Base-by-base conservation (phyloP, 1,140 invertebrate genomes). In the Macrosteles quadrilineatus region DNA sequence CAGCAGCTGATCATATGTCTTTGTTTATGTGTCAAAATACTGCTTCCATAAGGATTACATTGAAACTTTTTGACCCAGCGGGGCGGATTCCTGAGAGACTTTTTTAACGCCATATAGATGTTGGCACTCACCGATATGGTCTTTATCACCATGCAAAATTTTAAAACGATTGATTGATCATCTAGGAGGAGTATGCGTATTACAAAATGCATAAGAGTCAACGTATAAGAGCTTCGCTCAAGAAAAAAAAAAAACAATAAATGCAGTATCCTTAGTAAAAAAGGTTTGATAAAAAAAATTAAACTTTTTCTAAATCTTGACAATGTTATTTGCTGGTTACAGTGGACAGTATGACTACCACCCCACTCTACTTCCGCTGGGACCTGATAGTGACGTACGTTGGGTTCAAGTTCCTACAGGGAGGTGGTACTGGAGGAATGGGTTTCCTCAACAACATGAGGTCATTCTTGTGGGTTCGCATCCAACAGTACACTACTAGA, bases 401-500 rank as follows among this genome's bases (percentile, higher is more conserved):
- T 9, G 80, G 80, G 1, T 88, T 98, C 72, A 95, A 96, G 80
- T 97, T 98, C 80, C 84, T 98, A 1, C 95, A 97, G 87, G 97
- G 95, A 1, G 94, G 93, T 29, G 93, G 92, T 57, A 92, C 91
- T 14, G 94, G 94, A 17, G 86, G 89, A n/a, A 94, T 94, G 91
- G 96, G 97, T 21, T 82, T 98, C 50, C 82, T 99, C 11, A 98
- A 96, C 79, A 98, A 97, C 81, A 74, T 97, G 1, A 85, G 96
- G 47, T 90, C 91, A 1, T 95, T 96, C 78, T 81, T 98, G 3
- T 99, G 97, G 97, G 97, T 98, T 76, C 86, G 87, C 73, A 92
- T 99, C 57, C 94, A 97, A 75, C 97, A 99, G 78, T 98, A 95
- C 77, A 98, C 96, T 1, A 97, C 94, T 2, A 86, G 93, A 70